Evolutionary conservation across 1,140 invertebrate species (phyloP), one percentile per base, ranked within the genome.

Genomic region (Listronotus oregonensis): DNA sequence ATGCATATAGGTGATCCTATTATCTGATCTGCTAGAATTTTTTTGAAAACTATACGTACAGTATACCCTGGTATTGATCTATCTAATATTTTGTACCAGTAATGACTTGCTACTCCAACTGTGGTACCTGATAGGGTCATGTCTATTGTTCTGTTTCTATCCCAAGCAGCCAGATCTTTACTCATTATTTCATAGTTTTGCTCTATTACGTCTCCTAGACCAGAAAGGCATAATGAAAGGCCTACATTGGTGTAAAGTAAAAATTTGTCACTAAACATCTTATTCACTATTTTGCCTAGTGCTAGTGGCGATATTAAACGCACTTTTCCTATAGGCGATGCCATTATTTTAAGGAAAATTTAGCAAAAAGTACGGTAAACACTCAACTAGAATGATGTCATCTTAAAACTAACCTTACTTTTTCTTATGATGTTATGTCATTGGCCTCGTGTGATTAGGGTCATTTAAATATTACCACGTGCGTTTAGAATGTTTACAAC

Each of bases 1-100:
- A 96, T 92, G 73, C 89, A 89, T 11, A 96, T 76, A 1, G 95
- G 95, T 11, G 93, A 95, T 75, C 92, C 93, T 67, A 97, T 80
- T 37, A 94, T 69, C 80, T 98, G 95, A 81, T 98, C 95, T 17
- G 94, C 77, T 9, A 94, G 40, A 34, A 97, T 87, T 82, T 97
- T 97, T 77, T 93, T 94, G 4, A 87, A 64, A 10, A 96, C 89
- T 69, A 87, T 85, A 44, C 80, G 80, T 34, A 91, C 75, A 3
- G 85, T 85, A 72, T 87, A 83, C 18, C 92, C 92, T 32, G 89
- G 86, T 17, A 93, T 77, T 72, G 80, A 81, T 62, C 80, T 81
- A 73, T 95, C 93, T 43, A 95, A 77, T 59, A 85, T 82, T 51
- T 84, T 82, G 73, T 95, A 94, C 92, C 94, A 94, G 77, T 90